Base-by-base conservation (phyloP, 37 sponge, comb jelly and placozoan species). In the Cladorhizidae sp. region DNA sequence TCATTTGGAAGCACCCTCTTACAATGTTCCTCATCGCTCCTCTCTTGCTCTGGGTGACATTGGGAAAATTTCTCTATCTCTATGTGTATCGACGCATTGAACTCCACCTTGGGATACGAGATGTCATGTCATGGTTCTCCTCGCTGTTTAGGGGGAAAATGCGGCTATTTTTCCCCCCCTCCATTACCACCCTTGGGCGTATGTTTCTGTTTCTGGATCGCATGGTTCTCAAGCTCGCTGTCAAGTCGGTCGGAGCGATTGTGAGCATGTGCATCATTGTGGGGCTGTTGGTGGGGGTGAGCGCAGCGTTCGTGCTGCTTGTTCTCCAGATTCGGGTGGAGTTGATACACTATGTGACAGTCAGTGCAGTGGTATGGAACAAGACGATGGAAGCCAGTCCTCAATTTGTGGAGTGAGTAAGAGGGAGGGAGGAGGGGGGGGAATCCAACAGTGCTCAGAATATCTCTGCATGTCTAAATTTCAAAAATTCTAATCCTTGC, bases 311-410 rank as follows among this genome's bases (percentile, higher is more conserved):
- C 7, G 63, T 81, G 31, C 43, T 90, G 23, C 74, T 90, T 20
- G 41, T 79, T 5, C 55, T 88, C 43, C 40, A 91, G 80, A 83
- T 83, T 3, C 92, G 87, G 50, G 74, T 82, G 65, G 92, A 91
- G 67, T 7, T 83, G 71, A 52, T 36, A 28, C 84, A 91, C 57
- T 73, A 77, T 23, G 80, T 72, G 2, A 67, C 62, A 22, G 72
- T 77, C 15, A 58, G 68, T 11, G 29, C 25, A 7, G 42, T 73
- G 18, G 72, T 91, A 0, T 79, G 83, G 85, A 83, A 91, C 49
- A 52, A 73, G 12, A 77, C 92, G 35, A 37, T 91, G 6, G 65
- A 65, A 17, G 41, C 8, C 12, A 77, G 50, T 12, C 85, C 84
- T 23, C 76, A 81, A 21, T 1, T 86, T 17, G 29, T 25, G 18